Evolutionary conservation across 2,888 invertebrate genomes (phyloP), one percentile per base, ranked within the genome.

Genomic region (Orthonevra nobilis): DNA sequence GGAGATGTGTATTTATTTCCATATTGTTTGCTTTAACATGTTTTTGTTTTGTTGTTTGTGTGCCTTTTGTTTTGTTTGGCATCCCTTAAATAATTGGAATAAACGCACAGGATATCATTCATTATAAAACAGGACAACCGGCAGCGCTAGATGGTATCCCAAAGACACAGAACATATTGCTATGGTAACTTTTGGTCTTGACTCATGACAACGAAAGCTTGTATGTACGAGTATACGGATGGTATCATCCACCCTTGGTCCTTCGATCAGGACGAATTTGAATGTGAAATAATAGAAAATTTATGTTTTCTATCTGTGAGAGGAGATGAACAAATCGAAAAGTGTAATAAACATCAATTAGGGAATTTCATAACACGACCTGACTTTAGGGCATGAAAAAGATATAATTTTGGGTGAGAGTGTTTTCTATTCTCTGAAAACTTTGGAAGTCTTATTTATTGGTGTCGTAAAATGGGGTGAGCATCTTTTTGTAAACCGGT

Each of bases 331-430:
- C 69, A 63, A 69, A 75, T 75, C 75, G 75, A 75, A 77, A 77
- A 77, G 77, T 77, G 77, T 77, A 77, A 77, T 77, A 77, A 77
- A 77, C 77, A 77, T 77, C 77, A 77, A 77, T 77, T 77, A 77
- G 68, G 70, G 64, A 70, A 58, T 77, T 77, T 72, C 77, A 70
- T 77, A 77, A 77, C 70, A 77, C 50, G 46, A 38, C 64, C 50
- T 64, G 70, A 52, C 77, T 70, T 70, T 14, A 36, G 69, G 75
- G 40, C 48, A 69, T 63, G 56, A 68, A 74, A n/a, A 74, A 74
- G 74, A 74, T 68, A 68, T 74, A 74, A 68, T 68, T 68, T 74
- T 66, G 38, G 48, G 50, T 40, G 28, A 54, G 74, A 74, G 68
- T 61, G 19, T 19, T 26, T 19, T 42, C 34, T 56, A 23, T 61